Base-by-base conservation (phyloP, 2,888 invertebrate genomes). In the Thereva nobilitata region DNA sequence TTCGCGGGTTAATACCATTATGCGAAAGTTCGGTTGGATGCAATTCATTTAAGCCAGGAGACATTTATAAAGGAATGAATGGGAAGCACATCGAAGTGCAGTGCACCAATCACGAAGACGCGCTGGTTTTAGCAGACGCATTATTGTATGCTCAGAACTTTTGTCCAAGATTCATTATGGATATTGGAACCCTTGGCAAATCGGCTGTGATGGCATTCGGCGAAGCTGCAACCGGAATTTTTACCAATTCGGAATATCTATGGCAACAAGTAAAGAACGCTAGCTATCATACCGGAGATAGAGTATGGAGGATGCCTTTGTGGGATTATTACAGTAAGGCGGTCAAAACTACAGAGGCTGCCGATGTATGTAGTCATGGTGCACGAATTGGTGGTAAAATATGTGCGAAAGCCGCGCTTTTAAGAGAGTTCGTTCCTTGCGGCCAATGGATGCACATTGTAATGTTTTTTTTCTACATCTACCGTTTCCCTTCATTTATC, bases 261-360 rank as follows among this genome's bases (percentile, higher is more conserved):
- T 92, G 87, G 86, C 82, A 86, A 68, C 76, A 76, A 66, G 81
- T 91, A 72, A 84, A 88, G 72, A 81, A 86, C 70, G 91, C 92
- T 5, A 88, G 90, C 55, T 82, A 84, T 74, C 84, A 85, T 69
- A 89, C 91, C 0, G 93, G 93, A 0, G 93, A 93, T 76, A 81
- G 93, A 35, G 85, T 93, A 1, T 93, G 93, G 93, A 83, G 92
- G 55, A 87, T 93, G 85, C 93, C 93, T 0, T 78, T 93, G 23
- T 92, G 89, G 86, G 83, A 86, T 57, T 87, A 87, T 76, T 93
- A 89, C 77, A 85, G 1, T 23, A 23, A 23, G 23, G 84, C 38
- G 83, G 84, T 57, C 82, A 86, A 37, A 52, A 65, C 40, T 72
- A 77, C 79, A 47, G 74, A 77, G n/a, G 74, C 75, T 10, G 82